A percentile compares a stretch with the other conserved stretches of the same genome.
phyloP scores from a whole-genome alignment of 1,140 invertebrate species.

The Coptotermes formosanus region DNA sequence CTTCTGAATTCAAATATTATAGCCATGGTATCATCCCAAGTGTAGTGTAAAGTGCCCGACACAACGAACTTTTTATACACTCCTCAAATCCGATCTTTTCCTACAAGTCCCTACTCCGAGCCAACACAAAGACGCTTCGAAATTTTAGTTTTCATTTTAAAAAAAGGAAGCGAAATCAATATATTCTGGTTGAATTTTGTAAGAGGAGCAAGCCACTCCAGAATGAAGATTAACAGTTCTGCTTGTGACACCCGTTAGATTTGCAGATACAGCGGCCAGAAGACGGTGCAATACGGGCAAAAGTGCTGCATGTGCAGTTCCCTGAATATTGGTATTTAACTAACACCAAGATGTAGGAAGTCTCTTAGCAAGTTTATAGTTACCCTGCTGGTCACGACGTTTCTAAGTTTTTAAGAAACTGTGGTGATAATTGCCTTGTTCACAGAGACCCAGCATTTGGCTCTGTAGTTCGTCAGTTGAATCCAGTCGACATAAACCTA shows the following conservation, averaged over 20 bases:
- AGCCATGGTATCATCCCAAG: background rate
- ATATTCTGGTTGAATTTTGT: slow-evolving; percentile 13
- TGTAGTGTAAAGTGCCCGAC: background rate
- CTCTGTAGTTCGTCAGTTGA: too few relatives aligned
- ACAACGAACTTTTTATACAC: background rate
- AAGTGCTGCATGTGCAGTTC: background rate
- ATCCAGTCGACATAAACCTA: too few relatives aligned
- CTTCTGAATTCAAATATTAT: slow-evolving; percentile 11
- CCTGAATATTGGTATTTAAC: too few relatives aligned
- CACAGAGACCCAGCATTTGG: too few relatives aligned
- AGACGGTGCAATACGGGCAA: background rate
- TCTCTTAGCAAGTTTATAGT: too few relatives aligned
- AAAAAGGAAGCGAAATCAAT: background rate
- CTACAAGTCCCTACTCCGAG: background rate
- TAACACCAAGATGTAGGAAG: too few relatives aligned
- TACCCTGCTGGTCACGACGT: too few relatives aligned
- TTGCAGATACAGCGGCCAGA: background rate
- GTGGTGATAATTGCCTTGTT: too few relatives aligned
- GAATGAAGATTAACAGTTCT: slow-evolving; percentile 4
- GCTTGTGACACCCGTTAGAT: background rate
- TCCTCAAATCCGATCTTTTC: too few relatives aligned
- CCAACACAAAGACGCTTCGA: slow-evolving; percentile 4
- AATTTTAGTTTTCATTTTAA: background rate
- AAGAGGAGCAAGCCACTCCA: background rate
- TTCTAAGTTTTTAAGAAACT: too few relatives aligned